Evolutionary conservation across 2,888 invertebrate species (phyloP).

Genomic region (Cephus sareptanus): DNA sequence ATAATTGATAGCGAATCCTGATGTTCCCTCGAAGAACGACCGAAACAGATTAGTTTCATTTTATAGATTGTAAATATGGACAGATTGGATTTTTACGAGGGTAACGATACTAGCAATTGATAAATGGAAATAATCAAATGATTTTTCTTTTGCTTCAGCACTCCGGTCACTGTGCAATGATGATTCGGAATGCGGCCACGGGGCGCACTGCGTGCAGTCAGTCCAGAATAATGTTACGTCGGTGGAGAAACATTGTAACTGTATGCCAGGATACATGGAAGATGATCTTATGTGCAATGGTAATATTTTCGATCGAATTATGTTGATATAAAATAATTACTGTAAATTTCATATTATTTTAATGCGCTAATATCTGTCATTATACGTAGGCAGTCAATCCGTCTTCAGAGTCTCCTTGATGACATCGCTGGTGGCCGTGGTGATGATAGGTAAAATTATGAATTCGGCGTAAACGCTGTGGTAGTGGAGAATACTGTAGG

Average conservation of each 20-base stretch:
- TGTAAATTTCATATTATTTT: not conserved
- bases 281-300: slow-evolving; percentile 74
- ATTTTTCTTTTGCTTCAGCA: slow-evolving; percentile 59
- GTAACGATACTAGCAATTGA: not conserved
- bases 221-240: slow-evolving; percentile 37
- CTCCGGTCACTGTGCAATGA: slow-evolving; percentile 72
- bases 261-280: slow-evolving; percentile 72
- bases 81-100: not conserved
- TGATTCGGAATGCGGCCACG: slow-evolving; percentile 74
- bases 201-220: slow-evolving; percentile 69
- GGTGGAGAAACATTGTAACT: slow-evolving; percentile 56
- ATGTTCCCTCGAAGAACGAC: not conserved
- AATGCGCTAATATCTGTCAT: not conserved
- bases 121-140: not conserved
- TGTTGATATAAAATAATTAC: not conserved
- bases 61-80: not conserved
- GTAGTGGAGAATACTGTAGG: not conserved
- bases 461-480: not conserved
- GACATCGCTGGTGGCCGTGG: slow-evolving; percentile 20
- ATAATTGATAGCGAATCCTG: not conserved
- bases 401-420: slow-evolving; percentile 20
- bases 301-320: slow-evolving; percentile 41
- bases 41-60: not conserved
- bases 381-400: slow-evolving; percentile 30
- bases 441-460: slow-evolving; percentile 25